Evolutionary conservation across 2,113 vertebrate genomes (phyloP), one percentile per base, ranked within the genome.

Genomic region (Chunga burmeisteri): DNA sequence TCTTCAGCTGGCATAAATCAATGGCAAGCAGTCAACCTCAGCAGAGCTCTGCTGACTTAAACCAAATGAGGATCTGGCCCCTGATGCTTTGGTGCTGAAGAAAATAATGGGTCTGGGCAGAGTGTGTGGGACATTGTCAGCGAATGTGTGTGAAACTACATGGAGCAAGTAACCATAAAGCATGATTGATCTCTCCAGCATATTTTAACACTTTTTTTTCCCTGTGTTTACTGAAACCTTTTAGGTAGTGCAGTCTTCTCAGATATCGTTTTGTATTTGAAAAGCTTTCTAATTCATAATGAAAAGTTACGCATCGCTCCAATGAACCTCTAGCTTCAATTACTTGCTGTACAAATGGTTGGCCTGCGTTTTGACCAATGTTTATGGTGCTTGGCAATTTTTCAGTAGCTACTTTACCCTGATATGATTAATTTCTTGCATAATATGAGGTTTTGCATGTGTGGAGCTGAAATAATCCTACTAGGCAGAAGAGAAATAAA

Each of bases 351-450:
- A 96, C 92, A 98, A 98, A 98, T 93, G 98, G 94, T 32, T 96
- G 96, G 95, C 93, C 96, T 98, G 96, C 93, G 92, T 98, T 98
- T 92, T 98, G 97, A 98, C 98, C 98, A 97, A 97, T 97, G 97
- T 98, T 98, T 98, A 98, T 98, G 98, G 96, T 95, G 94, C 96
- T 98, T 99, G 98, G 97, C 97, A 98, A 97, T 98, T 98, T 97
- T 97, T 98, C 98, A 98, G 97, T 98, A 98, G 97, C 98, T 98
- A 97, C 97, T 98, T 98, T 98, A 97, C 96, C 93, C 97, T 95
- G 93, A 95, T 98, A 94, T 98, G 98, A 98, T 98, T 98, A 98
- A 99, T 99, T 98, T 97, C 96, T 98, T 97, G 94, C 97, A 97
- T 98, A 97, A 98, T 94, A 95, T 95, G 95, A 97, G 96, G 95